Base-by-base conservation (phyloP, 2,797 vertebrate genomes). In the Coranthus polyacanthus region DNA sequence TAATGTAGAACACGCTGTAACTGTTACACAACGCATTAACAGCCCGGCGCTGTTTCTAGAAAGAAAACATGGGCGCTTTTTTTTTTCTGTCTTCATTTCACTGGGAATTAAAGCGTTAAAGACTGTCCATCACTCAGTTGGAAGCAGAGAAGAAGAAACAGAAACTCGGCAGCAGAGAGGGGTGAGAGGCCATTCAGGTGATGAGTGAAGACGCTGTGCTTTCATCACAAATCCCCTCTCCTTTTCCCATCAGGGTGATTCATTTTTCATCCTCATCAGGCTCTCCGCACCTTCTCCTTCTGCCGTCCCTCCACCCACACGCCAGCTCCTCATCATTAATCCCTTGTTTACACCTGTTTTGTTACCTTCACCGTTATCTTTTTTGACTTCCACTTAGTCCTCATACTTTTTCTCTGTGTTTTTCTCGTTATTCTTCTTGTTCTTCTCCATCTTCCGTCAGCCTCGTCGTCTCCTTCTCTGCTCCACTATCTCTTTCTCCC, bases 211-310 rank as follows among this genome's bases (percentile, higher is more conserved):
- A 84, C 82, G 53, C 45, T 39, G 45, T 57, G 81, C 81, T 91
- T 87, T 92, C 89, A 89, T 88, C 88, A 78, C 84, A 63, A 71
- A 83, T 63, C 75, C 65, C 76, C 82, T 82, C 79, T 87, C 79
- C 82, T 85, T 67, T 88, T 80, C 78, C 67, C 73, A 66, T 79
- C 78, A 57, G 50, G 11, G 15, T 47, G 41, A 67, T 65, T 78
- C 64, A 74, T 84, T 79, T 84, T 61, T 78, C 59, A 70, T 68
- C 54, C 68, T 82, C 45, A 49, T 60, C 47, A 53, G 24, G 13
- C 53, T 58, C 56, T 72, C 61, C 66, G 38, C 74, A 70, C 62
- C 62, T 64, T 59, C 59, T n/a, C n/a, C n/a, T 55, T 3, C 39
- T 54, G 7, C 54, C 24, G 1, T 44, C 32, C 8, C 29, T 29